phyloP scores from a whole-genome alignment of 2,797 vertebrate species.

The Lithobates pipiens region DNA sequence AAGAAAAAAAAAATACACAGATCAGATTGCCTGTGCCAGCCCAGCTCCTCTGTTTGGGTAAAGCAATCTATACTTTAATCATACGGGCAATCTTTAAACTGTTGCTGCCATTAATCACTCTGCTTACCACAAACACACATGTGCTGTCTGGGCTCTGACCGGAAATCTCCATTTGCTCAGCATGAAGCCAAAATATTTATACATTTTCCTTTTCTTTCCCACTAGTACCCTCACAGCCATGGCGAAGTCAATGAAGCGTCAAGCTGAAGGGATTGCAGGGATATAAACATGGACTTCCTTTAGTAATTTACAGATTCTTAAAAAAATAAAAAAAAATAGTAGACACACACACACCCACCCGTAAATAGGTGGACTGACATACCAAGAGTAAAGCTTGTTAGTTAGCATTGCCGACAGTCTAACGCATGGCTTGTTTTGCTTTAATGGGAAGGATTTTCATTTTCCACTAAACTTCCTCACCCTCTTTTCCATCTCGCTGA shows the following conservation, averaged over 20 bases:
- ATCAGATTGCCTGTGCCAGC: slow-evolving; percentile 6
- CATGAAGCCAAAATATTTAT: background rate
- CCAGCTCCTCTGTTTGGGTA: slow-evolving; percentile 34
- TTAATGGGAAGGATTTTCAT: slow-evolving; percentile 13
- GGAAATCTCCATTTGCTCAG: slow-evolving; percentile 18
- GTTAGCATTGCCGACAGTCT: no score
- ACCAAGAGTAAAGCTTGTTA: background rate
- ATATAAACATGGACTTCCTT: background rate
- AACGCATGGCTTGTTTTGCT: slow-evolving; percentile 20
- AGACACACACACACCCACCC: background rate
- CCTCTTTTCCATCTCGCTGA: slow-evolving; percentile 73
- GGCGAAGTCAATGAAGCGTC: background rate
- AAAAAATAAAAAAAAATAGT: no score
- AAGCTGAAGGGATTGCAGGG: background rate
- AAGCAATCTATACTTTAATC: slow-evolving; percentile 6
- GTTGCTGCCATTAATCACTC: slow-evolving; percentile 34
- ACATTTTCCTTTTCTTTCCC: background rate
- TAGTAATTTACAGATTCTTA: background rate
- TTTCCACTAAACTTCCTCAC: slow-evolving; percentile 59
- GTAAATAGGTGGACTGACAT: no score
- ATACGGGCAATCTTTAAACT: background rate
- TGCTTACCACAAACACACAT: slow-evolving; percentile 39
- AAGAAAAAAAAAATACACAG: background rate
- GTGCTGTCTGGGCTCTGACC: slow-evolving; percentile 12
- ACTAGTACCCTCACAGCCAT: background rate